Evolutionary conservation across 2,888 invertebrate genomes (phyloP).

Genomic region (Aelia acuminata): DNA sequence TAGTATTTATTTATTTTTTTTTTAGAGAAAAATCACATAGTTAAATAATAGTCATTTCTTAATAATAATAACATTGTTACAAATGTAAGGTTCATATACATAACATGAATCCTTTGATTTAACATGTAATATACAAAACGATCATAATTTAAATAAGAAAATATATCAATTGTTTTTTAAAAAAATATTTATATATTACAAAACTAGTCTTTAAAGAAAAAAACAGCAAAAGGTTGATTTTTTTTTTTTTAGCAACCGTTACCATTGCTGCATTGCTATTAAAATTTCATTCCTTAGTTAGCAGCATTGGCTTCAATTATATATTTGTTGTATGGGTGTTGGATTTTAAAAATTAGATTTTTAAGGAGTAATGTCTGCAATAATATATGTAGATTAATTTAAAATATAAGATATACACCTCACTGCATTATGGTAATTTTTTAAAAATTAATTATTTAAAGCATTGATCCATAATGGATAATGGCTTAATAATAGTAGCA

Average conservation of each 20-base stretch:
- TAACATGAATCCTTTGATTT: not conserved
- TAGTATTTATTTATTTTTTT: not conserved
- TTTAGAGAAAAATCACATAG: not conserved
- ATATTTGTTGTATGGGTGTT: not conserved
- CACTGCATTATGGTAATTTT: not conserved
- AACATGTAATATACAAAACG: not conserved
- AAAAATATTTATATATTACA: not conserved
- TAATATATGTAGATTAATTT: not conserved
- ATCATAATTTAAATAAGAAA: not conserved
- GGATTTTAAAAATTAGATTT: not conserved
- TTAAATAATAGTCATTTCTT: not conserved
- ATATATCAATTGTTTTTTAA: too few species aligned
- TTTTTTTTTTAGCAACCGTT: too few species aligned
- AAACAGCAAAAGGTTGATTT: too few species aligned
- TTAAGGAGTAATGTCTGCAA: not conserved
- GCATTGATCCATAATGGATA: constrained; percentile 56
- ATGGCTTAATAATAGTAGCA: constrained; percentile 55
- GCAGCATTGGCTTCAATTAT: not conserved
- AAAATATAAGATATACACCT: not conserved
- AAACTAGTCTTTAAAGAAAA: not conserved
- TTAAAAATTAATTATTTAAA: not conserved
- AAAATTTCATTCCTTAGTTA: not conserved
- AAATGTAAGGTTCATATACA: not conserved
- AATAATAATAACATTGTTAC: constrained; percentile 4
- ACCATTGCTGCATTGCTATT: not conserved